Base-by-base conservation (phyloP, 2,113 vertebrate species). In the Atherinomorus stipes region DNA sequence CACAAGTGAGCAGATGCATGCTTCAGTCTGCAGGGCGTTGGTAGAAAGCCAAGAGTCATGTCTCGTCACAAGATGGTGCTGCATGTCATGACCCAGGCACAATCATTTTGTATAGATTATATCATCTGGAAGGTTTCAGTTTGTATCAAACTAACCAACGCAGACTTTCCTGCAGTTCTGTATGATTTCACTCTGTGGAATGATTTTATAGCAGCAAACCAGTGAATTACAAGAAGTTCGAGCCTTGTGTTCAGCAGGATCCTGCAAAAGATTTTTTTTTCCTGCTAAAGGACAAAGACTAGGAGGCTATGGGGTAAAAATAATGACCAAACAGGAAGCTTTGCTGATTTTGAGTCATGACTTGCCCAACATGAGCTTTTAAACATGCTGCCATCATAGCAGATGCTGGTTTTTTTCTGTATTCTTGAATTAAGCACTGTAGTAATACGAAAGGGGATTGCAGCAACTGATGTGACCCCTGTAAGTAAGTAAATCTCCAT, bases 21-120 rank as follows among this genome's bases (percentile, higher is more conserved):
- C 70, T 34, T 73, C 58, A 22, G 78, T 80, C 83, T 78, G 83
- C 80, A 49, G 85, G 86, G 68, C 44, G 19, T 74, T 85, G 86
- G 74, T 62, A 52, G 31, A 53, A 45, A 70, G 78, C 85, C 85
- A 86, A 83, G 52, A 77, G 76, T 76, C 76, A 54, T 31, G 84
- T 83, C 83, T 88, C 62, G 57, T 86, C 85, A 85, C 60, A 63
- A 74, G 81, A 77, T 85, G 80, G 65, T 76, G 81, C 81, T 71
- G 81, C 64, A 31, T 77, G 85, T 84, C 84, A 78, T 67, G 75
- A 85, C 83, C 83, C 66, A 11, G 73, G 81, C 78, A 38, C 44
- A 68, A 58, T 73, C 71, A 51, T 82, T 64, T 71, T 22, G 0
- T 13, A 16, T 53, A 57, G 63, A 80, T 78, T 71, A 69, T 53